A percentile compares a stretch with the other conserved stretches of the same genome.
These are phyloP conservation scores for Noctua comes DNA, from an alignment of 2,888 invertebrate genomes.

Conservation along the genomic window DNA sequence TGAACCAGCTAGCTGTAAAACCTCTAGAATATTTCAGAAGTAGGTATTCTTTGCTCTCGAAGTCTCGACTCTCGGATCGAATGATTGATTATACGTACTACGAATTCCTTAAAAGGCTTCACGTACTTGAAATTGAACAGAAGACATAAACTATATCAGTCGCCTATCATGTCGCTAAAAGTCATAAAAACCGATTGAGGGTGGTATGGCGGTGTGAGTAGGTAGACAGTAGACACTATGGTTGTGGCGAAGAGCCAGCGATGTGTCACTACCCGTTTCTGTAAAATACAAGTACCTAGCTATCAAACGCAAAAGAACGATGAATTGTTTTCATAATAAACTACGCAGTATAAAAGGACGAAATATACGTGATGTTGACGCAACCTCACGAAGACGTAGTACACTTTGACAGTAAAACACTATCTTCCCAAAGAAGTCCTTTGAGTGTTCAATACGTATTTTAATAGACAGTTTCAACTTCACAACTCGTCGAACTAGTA, in stretches of 20 bases:
- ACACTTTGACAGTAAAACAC: conserved; percentile 20
- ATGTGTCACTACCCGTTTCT: conserved; percentile 40
- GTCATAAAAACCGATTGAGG: conserved; percentile 49
- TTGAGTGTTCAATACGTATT: conserved; percentile 43
- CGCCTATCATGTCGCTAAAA: conserved; percentile 36
- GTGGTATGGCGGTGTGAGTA: conserved; percentile 31
- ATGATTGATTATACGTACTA: conserved; percentile 43
- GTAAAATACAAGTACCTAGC: conserved; percentile 29
- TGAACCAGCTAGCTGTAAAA: conserved; percentile 46
- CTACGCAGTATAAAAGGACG: conserved; percentile 1
- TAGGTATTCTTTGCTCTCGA: conserved; percentile 19
- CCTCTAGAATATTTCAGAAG: conserved; percentile 40
- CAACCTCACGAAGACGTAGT: conserved; percentile 10
- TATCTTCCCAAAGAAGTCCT: conserved; percentile 10
- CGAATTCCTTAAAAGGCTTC: conserved; percentile 28
- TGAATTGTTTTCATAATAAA: conserved; percentile 32
- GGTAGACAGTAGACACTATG: conserved; percentile 17
- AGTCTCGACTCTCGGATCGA: conserved; percentile 16
- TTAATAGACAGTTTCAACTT: conserved; percentile 58
- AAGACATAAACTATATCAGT: conserved; percentile 45
- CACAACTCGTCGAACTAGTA: conserved; percentile 48
- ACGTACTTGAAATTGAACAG: conserved; percentile 36
- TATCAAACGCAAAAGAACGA: background rate
- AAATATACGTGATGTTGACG: background rate
- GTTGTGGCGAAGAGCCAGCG: conserved; percentile 50